These are phyloP conservation scores for Dorcus hopei DNA, from an alignment of 2,888 invertebrate genomes.

Conservation along the genomic window DNA sequence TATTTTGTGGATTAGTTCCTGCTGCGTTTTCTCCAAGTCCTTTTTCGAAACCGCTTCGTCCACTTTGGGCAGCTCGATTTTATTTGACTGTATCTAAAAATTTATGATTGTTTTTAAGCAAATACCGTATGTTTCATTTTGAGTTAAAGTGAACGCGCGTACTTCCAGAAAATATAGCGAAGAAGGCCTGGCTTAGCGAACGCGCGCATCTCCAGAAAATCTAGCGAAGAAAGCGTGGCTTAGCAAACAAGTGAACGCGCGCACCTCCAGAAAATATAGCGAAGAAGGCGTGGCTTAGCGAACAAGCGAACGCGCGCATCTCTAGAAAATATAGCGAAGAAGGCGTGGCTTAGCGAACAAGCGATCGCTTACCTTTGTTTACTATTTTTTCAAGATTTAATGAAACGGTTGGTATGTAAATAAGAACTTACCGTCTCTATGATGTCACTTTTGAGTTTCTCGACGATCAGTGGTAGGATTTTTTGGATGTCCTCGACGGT, in stretches of 20 bases:
- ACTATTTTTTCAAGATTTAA: not conserved
- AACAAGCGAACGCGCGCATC: no score
- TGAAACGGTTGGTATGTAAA: no score
- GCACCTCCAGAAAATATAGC: no score
- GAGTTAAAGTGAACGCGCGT: not conserved
- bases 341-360: no score
- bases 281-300: no score
- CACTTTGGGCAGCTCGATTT: slow-evolving; percentile 7
- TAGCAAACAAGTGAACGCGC: no score
- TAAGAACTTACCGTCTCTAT: slow-evolving; percentile 34
- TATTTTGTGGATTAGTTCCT: slow-evolving; percentile 35
- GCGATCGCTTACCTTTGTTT: not conserved
- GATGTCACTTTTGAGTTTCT: slow-evolving; percentile 48
- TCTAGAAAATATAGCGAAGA: no score
- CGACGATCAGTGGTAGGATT: slow-evolving; percentile 50
- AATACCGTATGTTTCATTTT: not conserved
- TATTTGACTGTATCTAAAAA: slow-evolving; percentile 10
- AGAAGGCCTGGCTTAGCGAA: no score
- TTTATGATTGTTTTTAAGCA: not conserved
- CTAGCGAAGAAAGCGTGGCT: no score
- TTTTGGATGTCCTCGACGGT: slow-evolving; percentile 54
- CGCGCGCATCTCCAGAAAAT: no score
- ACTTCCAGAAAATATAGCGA: no score
- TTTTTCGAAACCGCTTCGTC: slow-evolving; percentile 19
- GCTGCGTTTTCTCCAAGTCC: slow-evolving; percentile 9